Percentiles rank a stretch among this genome's conserved stretches.
Evolutionary conservation across 2,888 invertebrate species (phyloP).

Genomic region (Acleris emargana): DNA sequence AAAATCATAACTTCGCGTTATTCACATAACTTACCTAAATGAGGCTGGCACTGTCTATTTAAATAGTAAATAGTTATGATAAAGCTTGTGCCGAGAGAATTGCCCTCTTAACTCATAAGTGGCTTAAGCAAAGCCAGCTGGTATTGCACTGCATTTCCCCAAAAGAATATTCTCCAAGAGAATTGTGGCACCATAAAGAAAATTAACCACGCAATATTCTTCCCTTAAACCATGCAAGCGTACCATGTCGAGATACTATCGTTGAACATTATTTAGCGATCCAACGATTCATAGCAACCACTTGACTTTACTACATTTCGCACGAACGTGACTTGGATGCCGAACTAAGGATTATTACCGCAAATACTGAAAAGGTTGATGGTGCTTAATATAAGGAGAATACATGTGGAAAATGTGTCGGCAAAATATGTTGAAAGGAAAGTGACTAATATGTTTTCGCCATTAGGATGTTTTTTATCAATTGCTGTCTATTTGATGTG

Average conservation of each 20-base stretch:
- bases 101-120: constrained; percentile 18
- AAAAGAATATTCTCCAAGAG: constrained; percentile 10
- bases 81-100: neutral
- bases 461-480: constrained; percentile 33
- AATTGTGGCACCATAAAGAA: constrained; percentile 27
- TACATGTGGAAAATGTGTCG: constrained; percentile 25
- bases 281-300: constrained; percentile 42
- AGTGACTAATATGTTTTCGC: constrained; percentile 32
- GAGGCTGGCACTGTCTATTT: too few relatives aligned
- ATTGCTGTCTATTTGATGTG: constrained; percentile 26
- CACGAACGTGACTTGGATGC: constrained; percentile 45
- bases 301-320: constrained; percentile 30
- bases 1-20: too few relatives aligned
- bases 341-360: constrained; percentile 39
- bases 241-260: constrained; percentile 31
- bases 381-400: constrained; percentile 19
- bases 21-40: too few relatives aligned
- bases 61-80: neutral
- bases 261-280: constrained; percentile 42
- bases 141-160: constrained; percentile 10
- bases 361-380: constrained; percentile 7
- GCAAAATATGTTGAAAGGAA: constrained; percentile 23
- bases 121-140: constrained; percentile 16
- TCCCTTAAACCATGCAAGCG: constrained; percentile 15
- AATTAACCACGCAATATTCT: constrained; percentile 25